These are phyloP conservation scores for Siniperca chuatsi DNA, from an alignment of 2,113 vertebrate genomes.

Conservation along the genomic window DNA sequence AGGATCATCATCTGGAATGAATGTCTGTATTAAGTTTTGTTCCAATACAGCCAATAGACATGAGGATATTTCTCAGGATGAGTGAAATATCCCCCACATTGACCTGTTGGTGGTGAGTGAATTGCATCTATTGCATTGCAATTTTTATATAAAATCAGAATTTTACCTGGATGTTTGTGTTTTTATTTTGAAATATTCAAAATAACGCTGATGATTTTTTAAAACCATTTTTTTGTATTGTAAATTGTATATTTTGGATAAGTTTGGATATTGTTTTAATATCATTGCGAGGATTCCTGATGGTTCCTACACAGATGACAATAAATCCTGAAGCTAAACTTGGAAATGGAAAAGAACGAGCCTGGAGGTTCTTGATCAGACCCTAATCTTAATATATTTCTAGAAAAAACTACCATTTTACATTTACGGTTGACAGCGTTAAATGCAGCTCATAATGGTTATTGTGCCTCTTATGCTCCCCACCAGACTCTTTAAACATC, in stretches of 20 bases:
- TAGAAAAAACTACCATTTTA: slow-evolving; percentile 2
- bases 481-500: slow-evolving; percentile 27
- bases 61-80: background rate
- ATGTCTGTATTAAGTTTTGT: background rate
- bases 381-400: slow-evolving; percentile 13
- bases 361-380: slow-evolving; percentile 1
- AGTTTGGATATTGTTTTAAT: background rate
- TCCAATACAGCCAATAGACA: background rate
- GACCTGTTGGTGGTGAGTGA: background rate
- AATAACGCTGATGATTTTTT: background rate
- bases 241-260: background rate
- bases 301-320: background rate
- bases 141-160: background rate
- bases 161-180: background rate
- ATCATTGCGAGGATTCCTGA: background rate
- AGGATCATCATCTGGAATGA: background rate
- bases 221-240: too few species aligned
- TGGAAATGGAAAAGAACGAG: background rate
- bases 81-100: background rate
- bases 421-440: slow-evolving; percentile 1
- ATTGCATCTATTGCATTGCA: background rate
- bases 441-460: slow-evolving; percentile 19
- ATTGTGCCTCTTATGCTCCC: slow-evolving; percentile 3
- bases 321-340: background rate
- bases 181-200: background rate